phyloP scores from a whole-genome alignment of 2,797 vertebrate species.

The Chrosomus eos region DNA sequence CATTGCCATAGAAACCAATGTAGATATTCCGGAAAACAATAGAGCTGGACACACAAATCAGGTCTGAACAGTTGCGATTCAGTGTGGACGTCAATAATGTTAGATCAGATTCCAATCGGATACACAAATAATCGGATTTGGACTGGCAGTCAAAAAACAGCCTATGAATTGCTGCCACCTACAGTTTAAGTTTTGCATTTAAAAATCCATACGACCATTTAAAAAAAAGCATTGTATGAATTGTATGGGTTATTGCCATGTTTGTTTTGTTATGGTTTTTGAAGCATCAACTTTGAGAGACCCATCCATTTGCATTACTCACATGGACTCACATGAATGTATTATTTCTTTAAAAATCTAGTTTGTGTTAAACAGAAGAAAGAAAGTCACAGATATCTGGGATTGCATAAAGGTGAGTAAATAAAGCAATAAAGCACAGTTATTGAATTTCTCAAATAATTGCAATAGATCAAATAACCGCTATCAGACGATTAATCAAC shows the following conservation, averaged over 20 bases:
- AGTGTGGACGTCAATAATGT: too few relatives aligned
- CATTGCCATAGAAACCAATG: too few relatives aligned
- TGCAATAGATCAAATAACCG: neutral
- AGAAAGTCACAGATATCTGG: neutral
- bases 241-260: neutral
- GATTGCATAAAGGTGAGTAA: neutral
- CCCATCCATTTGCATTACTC: neutral
- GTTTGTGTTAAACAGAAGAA: neutral
- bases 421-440: neutral
- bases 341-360: neutral
- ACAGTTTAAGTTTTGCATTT: neutral
- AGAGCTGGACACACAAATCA: too few relatives aligned
- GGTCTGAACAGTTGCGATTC: too few relatives aligned
- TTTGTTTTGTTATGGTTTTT: neutral
- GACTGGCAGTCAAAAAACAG: too few relatives aligned
- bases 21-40: too few relatives aligned
- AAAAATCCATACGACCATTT: neutral
- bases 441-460: neutral
- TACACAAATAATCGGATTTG: too few relatives aligned
- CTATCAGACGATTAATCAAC: neutral
- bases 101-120: too few relatives aligned
- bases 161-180: neutral
- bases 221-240: neutral
- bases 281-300: neutral
- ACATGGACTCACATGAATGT: neutral